phyloP scores from a whole-genome alignment of 2,888 invertebrate genomes.

The Dyspetes luteomarginatus region DNA sequence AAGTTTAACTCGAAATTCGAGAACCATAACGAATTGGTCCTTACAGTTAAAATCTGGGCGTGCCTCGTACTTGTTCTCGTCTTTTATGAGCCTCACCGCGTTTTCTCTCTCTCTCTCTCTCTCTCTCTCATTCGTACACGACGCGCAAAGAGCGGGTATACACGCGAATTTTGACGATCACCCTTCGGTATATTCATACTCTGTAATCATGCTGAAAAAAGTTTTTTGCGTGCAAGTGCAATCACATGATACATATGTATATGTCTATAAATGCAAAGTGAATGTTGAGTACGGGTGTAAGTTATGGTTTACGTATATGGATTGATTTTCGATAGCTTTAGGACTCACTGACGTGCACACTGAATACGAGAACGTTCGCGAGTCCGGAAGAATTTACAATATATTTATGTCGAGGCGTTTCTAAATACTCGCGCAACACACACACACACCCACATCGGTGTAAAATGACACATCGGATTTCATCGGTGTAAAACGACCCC shows the following conservation, averaged over 20 bases:
- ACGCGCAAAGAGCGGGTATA: constrained; percentile 10
- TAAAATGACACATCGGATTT: too few species aligned
- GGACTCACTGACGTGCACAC: constrained; percentile 24
- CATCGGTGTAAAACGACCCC: too few species aligned
- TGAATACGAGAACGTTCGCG: constrained; percentile 20
- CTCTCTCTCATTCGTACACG: constrained; percentile 9
- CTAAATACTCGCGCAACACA: too few species aligned
- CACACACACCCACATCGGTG: too few species aligned
- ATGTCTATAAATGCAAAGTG: constrained; percentile 34
- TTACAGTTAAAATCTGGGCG: constrained; percentile 64
- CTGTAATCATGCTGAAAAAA: constrained; percentile 56
- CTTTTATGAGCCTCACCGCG: constrained; percentile 54
- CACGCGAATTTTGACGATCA: constrained; percentile 40
- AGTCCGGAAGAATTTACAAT: constrained; percentile 4
- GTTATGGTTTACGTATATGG: constrained; percentile 27
- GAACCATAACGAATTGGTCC: constrained; percentile 60
- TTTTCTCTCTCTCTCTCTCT: constrained; percentile 22
- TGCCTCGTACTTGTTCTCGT: constrained; percentile 54
- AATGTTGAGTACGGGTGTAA: constrained; percentile 42
- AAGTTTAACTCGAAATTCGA: constrained; percentile 50
- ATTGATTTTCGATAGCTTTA: constrained; percentile 57
- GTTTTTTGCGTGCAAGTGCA: constrained; percentile 36
- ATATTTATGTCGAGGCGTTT: neutral
- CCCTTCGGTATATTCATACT: constrained; percentile 49
- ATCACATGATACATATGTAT: neutral